These are phyloP conservation scores for Lepus europaeus DNA, from an alignment of 2,113 vertebrate species.

Conservation along the genomic window DNA sequence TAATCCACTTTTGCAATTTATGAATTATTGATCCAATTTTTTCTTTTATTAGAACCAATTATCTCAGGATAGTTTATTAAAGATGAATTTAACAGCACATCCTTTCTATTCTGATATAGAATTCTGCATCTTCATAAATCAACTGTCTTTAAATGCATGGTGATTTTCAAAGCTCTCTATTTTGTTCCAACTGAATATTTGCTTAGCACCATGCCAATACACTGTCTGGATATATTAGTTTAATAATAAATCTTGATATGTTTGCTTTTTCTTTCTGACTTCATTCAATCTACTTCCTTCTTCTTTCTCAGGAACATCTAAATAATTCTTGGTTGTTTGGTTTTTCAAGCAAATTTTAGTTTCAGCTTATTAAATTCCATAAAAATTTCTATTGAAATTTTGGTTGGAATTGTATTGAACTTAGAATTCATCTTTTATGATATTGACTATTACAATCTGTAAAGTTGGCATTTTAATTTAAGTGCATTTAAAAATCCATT, in stretches of 20 bases:
- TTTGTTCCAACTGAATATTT: slow-evolving; percentile 28
- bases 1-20: slow-evolving; percentile 61
- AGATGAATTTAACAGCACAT: slow-evolving; percentile 56
- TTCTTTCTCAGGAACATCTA: slow-evolving; percentile 11
- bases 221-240: slow-evolving; percentile 1
- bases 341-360: not conserved
- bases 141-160: not conserved
- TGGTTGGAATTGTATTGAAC: not conserved
- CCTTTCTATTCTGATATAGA: slow-evolving; percentile 49
- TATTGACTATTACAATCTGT: not conserved
- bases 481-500: not conserved
- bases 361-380: slow-evolving; percentile 1
- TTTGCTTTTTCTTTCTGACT: not conserved
- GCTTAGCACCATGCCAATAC: not conserved
- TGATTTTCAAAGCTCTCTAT: not conserved
- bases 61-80: slow-evolving; percentile 70
- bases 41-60: slow-evolving; percentile 66
- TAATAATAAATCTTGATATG: not conserved
- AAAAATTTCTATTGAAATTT: not conserved
- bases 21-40: slow-evolving; percentile 67
- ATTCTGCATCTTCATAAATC: slow-evolving; percentile 53
- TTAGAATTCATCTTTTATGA: not conserved
- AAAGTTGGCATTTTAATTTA: slow-evolving; percentile 34
- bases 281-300: not conserved
- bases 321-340: not conserved